Evolutionary conservation across 1,140 invertebrate genomes (phyloP), one percentile per base, ranked within the genome.

Genomic region (Parapsyche elsis): DNA sequence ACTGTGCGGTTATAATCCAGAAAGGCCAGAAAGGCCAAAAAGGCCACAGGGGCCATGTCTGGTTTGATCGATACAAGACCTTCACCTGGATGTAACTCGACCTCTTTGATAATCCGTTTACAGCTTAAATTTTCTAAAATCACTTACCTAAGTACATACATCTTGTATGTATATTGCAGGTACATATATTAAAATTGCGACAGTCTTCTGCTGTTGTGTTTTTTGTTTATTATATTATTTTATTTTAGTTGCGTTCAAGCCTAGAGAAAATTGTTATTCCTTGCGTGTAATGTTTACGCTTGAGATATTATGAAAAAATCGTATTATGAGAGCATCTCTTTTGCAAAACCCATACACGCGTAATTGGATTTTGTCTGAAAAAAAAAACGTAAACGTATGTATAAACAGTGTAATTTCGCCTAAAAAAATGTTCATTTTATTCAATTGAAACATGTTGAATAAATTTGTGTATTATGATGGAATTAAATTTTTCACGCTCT

Each of bases 11-110:
- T 24, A 67, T 67, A 67, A 67, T 67, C 64, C 64, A 67, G 64
- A 67, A 67, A 67, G 64, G 64, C 64, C 64, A 12, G 23, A 45
- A 21, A 75, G 73, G 73, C 24, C 73, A 46, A 24, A 59, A 45
- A 75, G 73, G 46, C 73, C 46, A 49, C 7, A 12, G 23, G 53
- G 46, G 46, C 44, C 46, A 30, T 53, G 73, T 75, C 73, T 53
- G 53, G 73, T 75, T 75, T 75, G 73, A 75, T 75, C 73, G 73
- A 75, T 75, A 75, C 73, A 45, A 30, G 73, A 49, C 46, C 53
- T 75, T 59, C 53, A 59, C 73, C 73, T 53, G 73, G 45, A 75
- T 49, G 73, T 24, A 1, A 49, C 73, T 75, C 23, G 73, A 59
- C 44, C 26, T 57, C 10, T 75, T 57, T 75, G 26, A 53, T 26